Conservation (phyloP, 92 coral and sea anemone genomes). For the Palythoa grandis region DNA sequence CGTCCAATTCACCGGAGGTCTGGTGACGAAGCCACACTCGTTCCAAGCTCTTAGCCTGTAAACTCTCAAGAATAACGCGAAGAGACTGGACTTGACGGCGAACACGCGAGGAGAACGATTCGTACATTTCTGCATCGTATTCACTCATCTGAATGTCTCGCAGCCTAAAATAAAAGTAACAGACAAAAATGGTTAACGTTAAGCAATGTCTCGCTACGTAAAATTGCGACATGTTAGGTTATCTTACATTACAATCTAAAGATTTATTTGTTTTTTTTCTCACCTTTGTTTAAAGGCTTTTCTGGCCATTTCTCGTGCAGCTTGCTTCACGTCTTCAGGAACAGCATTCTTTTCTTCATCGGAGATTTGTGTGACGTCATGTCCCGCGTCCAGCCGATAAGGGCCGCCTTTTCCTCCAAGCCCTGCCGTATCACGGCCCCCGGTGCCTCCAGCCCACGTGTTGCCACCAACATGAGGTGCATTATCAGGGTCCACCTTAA, state of each 20-base stretch:
- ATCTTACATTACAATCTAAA: not conserved
- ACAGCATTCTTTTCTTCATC: constrained; percentile 93
- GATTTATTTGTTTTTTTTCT: not conserved
- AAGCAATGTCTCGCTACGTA: not conserved
- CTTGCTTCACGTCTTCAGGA: constrained; percentile 93
- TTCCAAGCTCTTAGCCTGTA: constrained; percentile 93
- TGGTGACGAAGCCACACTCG: constrained; percentile 99
- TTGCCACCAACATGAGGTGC: constrained; percentile 97
- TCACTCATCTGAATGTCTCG: constrained; percentile 98
- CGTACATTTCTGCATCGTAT: constrained; percentile 98
- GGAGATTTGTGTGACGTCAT: constrained; percentile 92
- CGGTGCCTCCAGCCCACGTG: constrained; percentile 99
- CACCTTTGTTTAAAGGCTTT: constrained; percentile 93
- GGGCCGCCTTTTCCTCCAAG: constrained; percentile 99
- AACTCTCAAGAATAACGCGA: constrained; percentile 93
- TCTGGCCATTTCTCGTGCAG: constrained; percentile 94
- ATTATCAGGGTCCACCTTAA: constrained; percentile 82
- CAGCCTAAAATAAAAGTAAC: constrained; percentile 56
- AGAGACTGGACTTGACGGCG: constrained; percentile 99
- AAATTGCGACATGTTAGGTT: not conserved
- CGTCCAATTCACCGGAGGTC: constrained; percentile 98
- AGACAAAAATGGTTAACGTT: not conserved
- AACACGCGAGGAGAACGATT: constrained; percentile 93
- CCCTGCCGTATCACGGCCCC: constrained; percentile 99
- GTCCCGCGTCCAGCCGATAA: constrained; percentile 96